Percentiles rank a stretch among this genome's conserved stretches.
Conservation (phyloP, 2,797 vertebrate species). For the Spinus olivaceus region DNA sequence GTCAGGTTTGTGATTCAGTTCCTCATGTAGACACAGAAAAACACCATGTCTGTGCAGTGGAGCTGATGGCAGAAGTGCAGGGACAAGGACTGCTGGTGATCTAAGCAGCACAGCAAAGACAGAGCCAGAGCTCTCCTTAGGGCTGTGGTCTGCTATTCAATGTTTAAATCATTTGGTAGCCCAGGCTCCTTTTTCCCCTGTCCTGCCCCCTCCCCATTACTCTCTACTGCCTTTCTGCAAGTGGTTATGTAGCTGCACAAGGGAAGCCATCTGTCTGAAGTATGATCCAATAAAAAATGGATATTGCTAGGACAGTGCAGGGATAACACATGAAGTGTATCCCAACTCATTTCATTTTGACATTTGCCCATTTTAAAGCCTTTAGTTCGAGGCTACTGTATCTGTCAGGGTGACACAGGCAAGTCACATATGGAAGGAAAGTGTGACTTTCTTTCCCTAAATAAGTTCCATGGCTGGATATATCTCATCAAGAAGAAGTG, state of each 20-base stretch:
- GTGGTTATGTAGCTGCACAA: not conserved
- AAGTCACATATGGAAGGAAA: conserved; percentile 6
- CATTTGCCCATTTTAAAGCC: not conserved
- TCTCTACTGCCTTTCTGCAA: not conserved
- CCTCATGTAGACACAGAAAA: not conserved
- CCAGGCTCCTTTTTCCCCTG: not conserved
- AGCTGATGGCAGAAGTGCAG: not conserved
- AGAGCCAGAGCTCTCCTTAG: not conserved
- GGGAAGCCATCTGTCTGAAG: not conserved
- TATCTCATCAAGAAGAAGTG: not conserved
- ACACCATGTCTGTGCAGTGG: not conserved
- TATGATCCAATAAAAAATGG: not conserved
- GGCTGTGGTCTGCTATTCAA: not conserved
- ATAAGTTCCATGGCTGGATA: not conserved
- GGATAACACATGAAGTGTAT: not conserved
- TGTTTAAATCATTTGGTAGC: not conserved
- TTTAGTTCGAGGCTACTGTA: not conserved
- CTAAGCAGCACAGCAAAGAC: not conserved
- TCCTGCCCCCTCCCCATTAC: not conserved
- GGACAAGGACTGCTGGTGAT: not conserved
- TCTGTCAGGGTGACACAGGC: not conserved
- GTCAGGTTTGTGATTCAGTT: not conserved
- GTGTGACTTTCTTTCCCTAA: conserved; percentile 2
- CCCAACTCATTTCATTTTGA: not conserved
- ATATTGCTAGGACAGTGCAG: not conserved